Evolutionary conservation across 2,113 vertebrate species (phyloP).

Genomic region (Chascanopsetta lugubris): DNA sequence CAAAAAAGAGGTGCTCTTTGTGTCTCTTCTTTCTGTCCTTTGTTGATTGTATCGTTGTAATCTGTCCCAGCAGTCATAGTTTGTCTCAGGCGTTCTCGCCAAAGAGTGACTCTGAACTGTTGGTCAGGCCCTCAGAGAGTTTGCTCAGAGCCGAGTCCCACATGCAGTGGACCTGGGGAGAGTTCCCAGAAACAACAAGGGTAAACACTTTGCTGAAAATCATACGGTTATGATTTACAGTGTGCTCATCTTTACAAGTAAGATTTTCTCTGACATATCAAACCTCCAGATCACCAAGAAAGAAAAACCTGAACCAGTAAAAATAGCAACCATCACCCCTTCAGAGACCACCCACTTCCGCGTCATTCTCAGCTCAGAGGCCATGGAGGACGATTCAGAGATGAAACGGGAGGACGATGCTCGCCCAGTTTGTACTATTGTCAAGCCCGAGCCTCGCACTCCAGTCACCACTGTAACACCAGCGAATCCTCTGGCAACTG

Average conservation of each 20-base stretch:
- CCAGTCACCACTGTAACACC: constrained; percentile 60
- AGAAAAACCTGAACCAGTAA: constrained; percentile 85
- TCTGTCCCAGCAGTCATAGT: constrained; percentile 69
- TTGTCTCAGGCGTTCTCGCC: constrained; percentile 87
- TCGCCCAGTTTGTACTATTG: constrained; percentile 81
- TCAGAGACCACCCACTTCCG: constrained; percentile 96
- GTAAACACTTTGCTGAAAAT: constrained; percentile 72
- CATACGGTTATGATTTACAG: not conserved
- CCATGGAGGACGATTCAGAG: constrained; percentile 79
- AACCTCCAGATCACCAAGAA: constrained; percentile 87
- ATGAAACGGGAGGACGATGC: constrained; percentile 69
- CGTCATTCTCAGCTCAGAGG: constrained; percentile 92
- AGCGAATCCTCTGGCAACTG: constrained; percentile 33
- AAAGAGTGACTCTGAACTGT: constrained; percentile 96
- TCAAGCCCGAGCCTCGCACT: constrained; percentile 91
- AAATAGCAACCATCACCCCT: constrained; percentile 90
- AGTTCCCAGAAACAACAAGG: constrained; percentile 95
- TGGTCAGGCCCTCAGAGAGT: constrained; percentile 89
- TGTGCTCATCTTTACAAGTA: not conserved
- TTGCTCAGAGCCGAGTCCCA: constrained; percentile 92
- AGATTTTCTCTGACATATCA: not conserved
- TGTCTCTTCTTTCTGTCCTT: not conserved
- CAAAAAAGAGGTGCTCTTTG: not conserved
- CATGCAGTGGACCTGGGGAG: constrained; percentile 98
- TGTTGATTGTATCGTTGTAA: constrained; percentile 23